phyloP scores from a whole-genome alignment of 2,113 vertebrate genomes.

The Glareola pratincola region DNA sequence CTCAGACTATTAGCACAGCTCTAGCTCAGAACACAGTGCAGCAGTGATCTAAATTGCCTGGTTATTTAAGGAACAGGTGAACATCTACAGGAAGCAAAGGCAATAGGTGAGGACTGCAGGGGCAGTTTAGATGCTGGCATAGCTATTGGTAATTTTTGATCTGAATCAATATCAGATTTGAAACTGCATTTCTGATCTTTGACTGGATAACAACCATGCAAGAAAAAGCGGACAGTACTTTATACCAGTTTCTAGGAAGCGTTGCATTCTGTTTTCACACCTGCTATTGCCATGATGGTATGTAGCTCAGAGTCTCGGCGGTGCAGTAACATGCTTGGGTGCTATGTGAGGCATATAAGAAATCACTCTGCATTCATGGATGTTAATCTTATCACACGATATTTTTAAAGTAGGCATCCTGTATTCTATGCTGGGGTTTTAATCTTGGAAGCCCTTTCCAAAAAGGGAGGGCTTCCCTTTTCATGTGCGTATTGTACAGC shows the following conservation, averaged over 20 bases:
- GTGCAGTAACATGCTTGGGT: not conserved
- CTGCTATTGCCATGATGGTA: not conserved
- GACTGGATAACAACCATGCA: not conserved
- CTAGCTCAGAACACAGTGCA: not conserved
- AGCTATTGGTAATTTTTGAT: not conserved
- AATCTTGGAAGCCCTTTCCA: constrained; percentile 42
- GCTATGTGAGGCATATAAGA: not conserved
- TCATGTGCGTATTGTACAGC: constrained; percentile 46
- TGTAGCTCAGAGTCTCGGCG: not conserved
- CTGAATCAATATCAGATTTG: not conserved
- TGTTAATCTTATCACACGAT: constrained; percentile 12
- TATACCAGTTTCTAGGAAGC: not conserved
- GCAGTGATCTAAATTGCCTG: constrained; percentile 9
- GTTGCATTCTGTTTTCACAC: not conserved
- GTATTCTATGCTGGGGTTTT: constrained; percentile 32
- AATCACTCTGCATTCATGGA: not conserved
- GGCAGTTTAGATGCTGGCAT: not conserved
- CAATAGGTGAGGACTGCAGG: not conserved
- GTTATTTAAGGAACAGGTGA: constrained; percentile 49
- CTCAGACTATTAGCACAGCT: constrained; percentile 30
- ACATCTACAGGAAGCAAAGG: not conserved
- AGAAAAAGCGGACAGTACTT: not conserved
- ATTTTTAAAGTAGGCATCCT: constrained; percentile 46
- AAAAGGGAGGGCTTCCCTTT: constrained; percentile 55
- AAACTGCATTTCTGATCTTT: not conserved